Conservation (phyloP, 2,888 invertebrate genomes). For the Hyles lineata region DNA sequence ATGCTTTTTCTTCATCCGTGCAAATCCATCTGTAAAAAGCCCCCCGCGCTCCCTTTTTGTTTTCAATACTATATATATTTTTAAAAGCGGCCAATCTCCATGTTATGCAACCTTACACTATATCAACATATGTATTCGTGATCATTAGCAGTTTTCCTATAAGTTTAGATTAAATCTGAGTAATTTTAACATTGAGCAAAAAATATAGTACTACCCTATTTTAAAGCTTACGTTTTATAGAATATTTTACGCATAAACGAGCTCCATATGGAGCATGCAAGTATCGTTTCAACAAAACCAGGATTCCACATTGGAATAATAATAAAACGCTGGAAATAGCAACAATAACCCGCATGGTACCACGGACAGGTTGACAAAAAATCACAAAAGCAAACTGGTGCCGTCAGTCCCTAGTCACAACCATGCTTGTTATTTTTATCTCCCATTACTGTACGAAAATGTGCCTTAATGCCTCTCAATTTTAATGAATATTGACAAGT, state of each 20-base stretch:
- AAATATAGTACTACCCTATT: too few relatives aligned
- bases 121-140: too few relatives aligned
- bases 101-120: too few relatives aligned
- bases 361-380: conserved; percentile 44
- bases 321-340: conserved; percentile 14
- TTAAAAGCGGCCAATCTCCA: too few relatives aligned
- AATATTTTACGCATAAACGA: background rate
- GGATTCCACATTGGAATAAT: background rate
- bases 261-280: background rate
- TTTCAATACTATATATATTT: too few relatives aligned
- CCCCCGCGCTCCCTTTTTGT: too few relatives aligned
- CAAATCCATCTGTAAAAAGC: too few relatives aligned
- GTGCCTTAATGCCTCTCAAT: conserved; percentile 33
- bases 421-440: conserved; percentile 37
- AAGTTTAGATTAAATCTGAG: too few relatives aligned
- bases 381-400: conserved; percentile 39
- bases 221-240: background rate
- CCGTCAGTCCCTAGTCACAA: conserved; percentile 46
- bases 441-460: conserved; percentile 34
- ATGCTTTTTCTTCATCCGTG: too few relatives aligned
- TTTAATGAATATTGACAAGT: background rate
- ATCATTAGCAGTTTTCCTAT: too few relatives aligned
- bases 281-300: background rate
- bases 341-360: conserved; percentile 20
- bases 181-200: too few relatives aligned